Conservation (phyloP, 2,888 invertebrate genomes). For the Leptopilina drosophilae region DNA sequence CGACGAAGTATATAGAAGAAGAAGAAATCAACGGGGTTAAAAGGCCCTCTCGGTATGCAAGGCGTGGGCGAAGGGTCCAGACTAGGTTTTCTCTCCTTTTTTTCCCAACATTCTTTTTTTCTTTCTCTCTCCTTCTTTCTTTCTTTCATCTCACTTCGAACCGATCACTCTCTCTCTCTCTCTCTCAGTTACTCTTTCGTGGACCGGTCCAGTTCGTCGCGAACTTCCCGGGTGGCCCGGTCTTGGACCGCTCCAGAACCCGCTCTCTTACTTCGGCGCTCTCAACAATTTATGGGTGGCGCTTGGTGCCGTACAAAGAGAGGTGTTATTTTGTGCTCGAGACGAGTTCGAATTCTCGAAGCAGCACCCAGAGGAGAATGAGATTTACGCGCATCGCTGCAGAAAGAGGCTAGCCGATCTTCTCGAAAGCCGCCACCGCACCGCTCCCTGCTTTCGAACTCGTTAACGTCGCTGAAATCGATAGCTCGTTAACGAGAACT, state of each 20-base stretch:
- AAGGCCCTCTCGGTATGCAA: constrained; percentile 54
- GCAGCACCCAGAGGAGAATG: constrained; percentile 58
- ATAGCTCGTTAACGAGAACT: constrained; percentile 58
- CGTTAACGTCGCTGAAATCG: constrained; percentile 56
- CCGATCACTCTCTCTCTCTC: constrained; percentile 26
- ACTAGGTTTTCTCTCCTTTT: constrained; percentile 50
- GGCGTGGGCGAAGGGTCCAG: constrained; percentile 51
- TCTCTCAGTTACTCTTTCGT: constrained; percentile 21
- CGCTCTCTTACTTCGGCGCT: constrained; percentile 61
- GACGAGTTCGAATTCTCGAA: constrained; percentile 62
- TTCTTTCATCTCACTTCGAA: constrained; percentile 29
- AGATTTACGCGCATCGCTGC: constrained; percentile 60
- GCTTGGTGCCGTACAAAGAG: constrained; percentile 64
- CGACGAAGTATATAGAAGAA: constrained; percentile 59
- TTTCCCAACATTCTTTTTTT: constrained; percentile 45
- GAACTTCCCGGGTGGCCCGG: constrained; percentile 68
- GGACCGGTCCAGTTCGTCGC: constrained; percentile 45
- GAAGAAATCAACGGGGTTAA: constrained; percentile 62
- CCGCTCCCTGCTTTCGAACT: constrained; percentile 51
- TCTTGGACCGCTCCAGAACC: constrained; percentile 55
- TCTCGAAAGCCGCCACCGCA: constrained; percentile 45
- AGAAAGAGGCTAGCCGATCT: constrained; percentile 48
- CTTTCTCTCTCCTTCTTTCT: constrained; percentile 48
- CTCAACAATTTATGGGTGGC: constrained; percentile 73
- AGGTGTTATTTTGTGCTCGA: constrained; percentile 64